Base-by-base conservation (phyloP, 2,113 vertebrate genomes). In the Platichthys stellatus region DNA sequence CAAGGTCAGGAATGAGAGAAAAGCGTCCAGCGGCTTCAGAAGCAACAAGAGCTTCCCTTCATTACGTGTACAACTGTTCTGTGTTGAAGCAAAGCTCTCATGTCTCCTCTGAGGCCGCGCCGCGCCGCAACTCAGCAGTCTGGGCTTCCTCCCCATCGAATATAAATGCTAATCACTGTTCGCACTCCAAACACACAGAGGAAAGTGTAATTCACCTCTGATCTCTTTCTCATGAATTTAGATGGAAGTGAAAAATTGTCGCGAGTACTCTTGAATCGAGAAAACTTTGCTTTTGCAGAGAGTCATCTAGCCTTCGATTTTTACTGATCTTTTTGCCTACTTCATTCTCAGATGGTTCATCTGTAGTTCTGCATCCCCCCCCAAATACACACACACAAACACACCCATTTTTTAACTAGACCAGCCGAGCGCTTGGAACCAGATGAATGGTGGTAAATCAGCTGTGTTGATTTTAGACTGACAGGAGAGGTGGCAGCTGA, bases 141-240 rank as follows among this genome's bases (percentile, higher is more conserved):
- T 83, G 82, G 78, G 82, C 85, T 93, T 92, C 86, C 86, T 90
- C 89, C 68, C 83, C 79, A 89, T 93, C 82, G 76, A 92, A 91
- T 91, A 90, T 89, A 92, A 93, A 92, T 93, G 89, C 90, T 92
- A 92, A 93, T 93, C 89, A 89, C 86, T 90, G 88, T 90, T 91
- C 88, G 47, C 88, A 88, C 83, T 88, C 79, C 87, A 92, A 91
- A 93, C 89, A 92, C 70, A 74, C 83, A 81, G 69, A 85, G 90
- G 90, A 88, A 81, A 79, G 80, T 83, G 77, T 78, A 89, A 84
- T 92, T 92, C 87, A 87, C 81, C 81, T 87, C 84, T 68, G 78
- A 87, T 89, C 78, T 68, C 59, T 85, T 66, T 81, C 89, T 92
- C 91, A 92, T 93, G 89, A 93, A 91, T 92, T 92, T 92, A 92